These are phyloP conservation scores for Tinea pellionella DNA, from an alignment of 2,888 invertebrate species.

Conservation along the genomic window DNA sequence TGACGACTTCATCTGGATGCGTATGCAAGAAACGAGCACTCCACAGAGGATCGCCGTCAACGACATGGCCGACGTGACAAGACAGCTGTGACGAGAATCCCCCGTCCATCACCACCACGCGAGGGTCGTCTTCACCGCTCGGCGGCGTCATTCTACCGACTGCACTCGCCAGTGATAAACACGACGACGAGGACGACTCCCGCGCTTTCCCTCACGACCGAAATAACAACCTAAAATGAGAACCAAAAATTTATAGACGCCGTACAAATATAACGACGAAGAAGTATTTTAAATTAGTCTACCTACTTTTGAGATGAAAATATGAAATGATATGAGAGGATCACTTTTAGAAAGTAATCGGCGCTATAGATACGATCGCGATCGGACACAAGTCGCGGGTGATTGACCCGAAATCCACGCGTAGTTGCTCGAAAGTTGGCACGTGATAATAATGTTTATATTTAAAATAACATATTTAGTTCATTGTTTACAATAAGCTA, in stretches of 20 bases:
- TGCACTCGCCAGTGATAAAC: background rate
- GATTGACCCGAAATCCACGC: constrained; percentile 11
- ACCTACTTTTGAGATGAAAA: background rate
- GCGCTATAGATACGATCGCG: constrained; percentile 5
- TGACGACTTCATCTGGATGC: constrained; percentile 81
- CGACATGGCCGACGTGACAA: constrained; percentile 77
- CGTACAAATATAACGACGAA: background rate
- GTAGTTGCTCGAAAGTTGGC: constrained; percentile 12
- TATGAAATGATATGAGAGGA: background rate
- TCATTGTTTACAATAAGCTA: constrained; percentile 10
- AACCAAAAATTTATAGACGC: constrained; percentile 2
- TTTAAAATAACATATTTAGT: constrained; percentile 11
- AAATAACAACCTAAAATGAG: constrained; percentile 1
- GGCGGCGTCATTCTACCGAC: constrained; percentile 40
- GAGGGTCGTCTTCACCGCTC: constrained; percentile 33
- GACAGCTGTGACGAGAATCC: constrained; percentile 87
- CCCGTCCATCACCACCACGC: constrained; percentile 72
- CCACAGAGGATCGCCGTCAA: constrained; percentile 91
- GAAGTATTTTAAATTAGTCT: background rate
- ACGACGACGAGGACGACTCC: background rate
- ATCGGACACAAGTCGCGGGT: constrained; percentile 4
- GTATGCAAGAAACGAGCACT: constrained; percentile 85
- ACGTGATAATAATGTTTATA: constrained; percentile 12
- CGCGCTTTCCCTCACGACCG: background rate
- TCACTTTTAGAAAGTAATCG: constrained; percentile 9